Conservation (phyloP, 2,888 invertebrate species). For the Diachrysia chrysitis region DNA sequence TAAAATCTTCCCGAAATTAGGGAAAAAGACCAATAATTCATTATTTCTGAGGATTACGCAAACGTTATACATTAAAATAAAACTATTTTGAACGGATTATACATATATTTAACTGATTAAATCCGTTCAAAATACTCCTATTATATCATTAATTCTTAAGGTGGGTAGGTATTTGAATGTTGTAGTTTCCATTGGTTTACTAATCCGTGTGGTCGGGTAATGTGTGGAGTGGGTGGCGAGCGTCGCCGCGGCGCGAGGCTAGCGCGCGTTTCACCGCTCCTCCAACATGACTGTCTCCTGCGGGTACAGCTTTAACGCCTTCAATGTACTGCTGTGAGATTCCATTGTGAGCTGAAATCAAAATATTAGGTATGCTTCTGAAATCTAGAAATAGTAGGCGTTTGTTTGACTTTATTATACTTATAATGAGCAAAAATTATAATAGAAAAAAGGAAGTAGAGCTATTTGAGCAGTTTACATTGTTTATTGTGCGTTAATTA, state of each 20-base stretch:
- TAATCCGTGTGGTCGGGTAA: background rate
- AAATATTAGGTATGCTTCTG: slow-evolving; percentile 1
- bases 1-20: background rate
- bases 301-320: slow-evolving; percentile 95
- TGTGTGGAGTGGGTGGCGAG: slow-evolving; percentile 10
- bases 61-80: no score
- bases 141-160: background rate
- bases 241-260: slow-evolving; percentile 32
- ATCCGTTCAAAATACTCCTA: no score
- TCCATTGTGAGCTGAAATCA: slow-evolving; percentile 92
- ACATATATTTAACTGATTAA: no score
- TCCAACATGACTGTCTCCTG: slow-evolving; percentile 98
- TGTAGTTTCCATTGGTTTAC: background rate
- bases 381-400: no score
- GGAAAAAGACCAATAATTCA: no score
- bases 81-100: no score
- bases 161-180: background rate
- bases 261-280: slow-evolving; percentile 92
- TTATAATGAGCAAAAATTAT: no score
- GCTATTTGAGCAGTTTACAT: no score
- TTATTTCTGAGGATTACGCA: no score
- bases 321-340: slow-evolving; percentile 93
- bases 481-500: no score
- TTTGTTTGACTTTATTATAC: no score
- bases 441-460: no score